Conservation (phyloP, 2,888 invertebrate species). For the Zonitis immaculata region DNA sequence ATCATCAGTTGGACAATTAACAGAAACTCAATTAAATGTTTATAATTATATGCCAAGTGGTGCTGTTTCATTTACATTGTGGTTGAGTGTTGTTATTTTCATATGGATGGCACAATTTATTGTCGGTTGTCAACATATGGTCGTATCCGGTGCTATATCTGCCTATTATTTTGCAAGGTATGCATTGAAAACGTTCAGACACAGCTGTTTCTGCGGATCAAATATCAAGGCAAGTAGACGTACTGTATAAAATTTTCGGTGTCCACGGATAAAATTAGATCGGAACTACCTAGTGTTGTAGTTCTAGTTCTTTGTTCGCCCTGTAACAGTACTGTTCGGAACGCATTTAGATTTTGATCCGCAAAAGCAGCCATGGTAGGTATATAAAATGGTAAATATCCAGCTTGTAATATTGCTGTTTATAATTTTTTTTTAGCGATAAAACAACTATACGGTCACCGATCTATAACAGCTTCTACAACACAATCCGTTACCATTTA, state of each 20-base stretch:
- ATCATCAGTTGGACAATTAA: constrained; percentile 9
- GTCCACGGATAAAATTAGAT: too few species aligned
- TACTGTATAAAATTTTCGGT: too few species aligned
- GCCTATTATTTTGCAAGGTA: constrained; percentile 60
- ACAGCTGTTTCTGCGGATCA: too few species aligned
- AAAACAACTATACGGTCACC: constrained; percentile 20
- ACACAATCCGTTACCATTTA: constrained; percentile 21
- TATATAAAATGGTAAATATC: too few species aligned
- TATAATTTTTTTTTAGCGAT: constrained; percentile 16
- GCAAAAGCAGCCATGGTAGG: too few species aligned
- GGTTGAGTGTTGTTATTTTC: constrained; percentile 52
- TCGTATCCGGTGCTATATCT: constrained; percentile 58
- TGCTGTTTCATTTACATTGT: constrained; percentile 42
- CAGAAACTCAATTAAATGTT: not conserved
- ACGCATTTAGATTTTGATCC: too few species aligned
- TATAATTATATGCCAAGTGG: constrained; percentile 36
- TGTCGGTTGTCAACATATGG: constrained; percentile 59
- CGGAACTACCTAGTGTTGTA: too few species aligned
- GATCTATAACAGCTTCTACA: constrained; percentile 19
- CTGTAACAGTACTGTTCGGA: too few species aligned
- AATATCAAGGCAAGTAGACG: too few species aligned
- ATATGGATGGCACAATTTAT: constrained; percentile 60
- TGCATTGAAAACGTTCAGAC: constrained; percentile 3
- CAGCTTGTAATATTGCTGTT: too few species aligned
- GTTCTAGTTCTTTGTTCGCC: too few species aligned